A percentile compares a stretch with the other conserved stretches of the same genome.
These are phyloP conservation scores for Pocota personata DNA, from an alignment of 2,888 invertebrate species.

Conservation along the genomic window DNA sequence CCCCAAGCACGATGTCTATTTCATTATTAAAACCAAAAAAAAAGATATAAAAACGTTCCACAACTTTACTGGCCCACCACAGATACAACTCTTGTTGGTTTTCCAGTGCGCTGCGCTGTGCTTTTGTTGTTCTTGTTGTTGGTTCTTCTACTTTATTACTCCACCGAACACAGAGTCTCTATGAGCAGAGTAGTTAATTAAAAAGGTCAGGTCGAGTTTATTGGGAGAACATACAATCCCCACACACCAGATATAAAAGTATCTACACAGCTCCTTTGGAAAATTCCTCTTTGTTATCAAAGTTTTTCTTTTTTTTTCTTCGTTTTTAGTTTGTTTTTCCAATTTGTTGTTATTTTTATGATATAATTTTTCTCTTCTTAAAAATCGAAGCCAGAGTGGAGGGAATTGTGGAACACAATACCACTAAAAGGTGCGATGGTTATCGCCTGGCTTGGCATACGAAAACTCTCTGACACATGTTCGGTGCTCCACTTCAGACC, in stretches of 20 bases:
- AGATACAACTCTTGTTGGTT: constrained; percentile 12
- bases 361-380: not conserved
- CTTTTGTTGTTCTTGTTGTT: constrained; percentile 12
- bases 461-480: constrained; percentile 52
- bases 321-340: constrained; percentile 43
- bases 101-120: not conserved
- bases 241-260: constrained; percentile 31
- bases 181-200: constrained; percentile 62
- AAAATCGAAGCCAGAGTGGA: not conserved
- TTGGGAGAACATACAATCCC: constrained; percentile 47
- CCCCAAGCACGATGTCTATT: constrained; percentile 47
- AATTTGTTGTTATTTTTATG: constrained; percentile 67
- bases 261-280: constrained; percentile 23
- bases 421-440: constrained; percentile 59
- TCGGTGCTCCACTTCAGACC: constrained; percentile 20
- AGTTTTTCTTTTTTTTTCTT: constrained; percentile 2
- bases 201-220: constrained; percentile 73
- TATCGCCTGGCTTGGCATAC: constrained; percentile 53
- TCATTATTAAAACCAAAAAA: constrained; percentile 64
- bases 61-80: constrained; percentile 35
- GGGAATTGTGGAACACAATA: constrained; percentile 25
- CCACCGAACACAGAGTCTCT: constrained; percentile 1
- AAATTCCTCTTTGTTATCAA: constrained; percentile 39
- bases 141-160: constrained; percentile 47
- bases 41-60: constrained; percentile 28